Percentiles rank a stretch among this genome's conserved stretches.
Evolutionary conservation across 2,888 invertebrate species (phyloP).

Genomic region (Luperina testacea): DNA sequence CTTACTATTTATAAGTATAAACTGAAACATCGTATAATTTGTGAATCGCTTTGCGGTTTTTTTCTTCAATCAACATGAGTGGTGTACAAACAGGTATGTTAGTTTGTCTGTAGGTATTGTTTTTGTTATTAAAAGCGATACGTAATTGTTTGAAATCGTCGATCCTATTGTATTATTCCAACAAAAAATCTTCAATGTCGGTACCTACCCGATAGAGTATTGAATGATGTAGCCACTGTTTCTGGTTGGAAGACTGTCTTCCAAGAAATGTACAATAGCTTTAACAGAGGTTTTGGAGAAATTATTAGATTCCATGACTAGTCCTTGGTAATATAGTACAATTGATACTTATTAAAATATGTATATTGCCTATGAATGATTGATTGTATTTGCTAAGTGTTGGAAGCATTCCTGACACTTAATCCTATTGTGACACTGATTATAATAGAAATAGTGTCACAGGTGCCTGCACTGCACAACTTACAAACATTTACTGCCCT

Average conservation of each 20-base stretch:
- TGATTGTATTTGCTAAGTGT: not conserved
- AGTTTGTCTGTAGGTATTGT: slow-evolving; percentile 37
- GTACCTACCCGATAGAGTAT: not conserved
- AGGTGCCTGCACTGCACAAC: not conserved
- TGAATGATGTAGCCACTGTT: not conserved
- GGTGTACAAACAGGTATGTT: slow-evolving; percentile 84
- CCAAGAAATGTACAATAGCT: not conserved
- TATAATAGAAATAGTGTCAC: not conserved
- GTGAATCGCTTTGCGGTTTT: slow-evolving; percentile 42
- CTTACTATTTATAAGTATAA: slow-evolving; percentile 39
- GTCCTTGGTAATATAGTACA: not conserved
- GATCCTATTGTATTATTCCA: not conserved
- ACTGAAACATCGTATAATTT: slow-evolving; percentile 29
- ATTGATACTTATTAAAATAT: not conserved
- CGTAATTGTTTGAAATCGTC: slow-evolving; percentile 1
- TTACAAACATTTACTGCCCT: not conserved
- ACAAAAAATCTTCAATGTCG: not conserved
- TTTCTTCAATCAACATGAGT: slow-evolving; percentile 77
- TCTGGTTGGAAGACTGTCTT: not conserved
- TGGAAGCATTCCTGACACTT: not conserved
- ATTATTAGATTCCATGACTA: not conserved
- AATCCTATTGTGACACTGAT: not conserved
- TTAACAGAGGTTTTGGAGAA: not conserved
- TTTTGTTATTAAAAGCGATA: slow-evolving; percentile 44
- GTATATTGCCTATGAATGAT: not conserved